Evolutionary conservation across 2,888 invertebrate species (phyloP).

Genomic region (Gandaritis pyraliata): DNA sequence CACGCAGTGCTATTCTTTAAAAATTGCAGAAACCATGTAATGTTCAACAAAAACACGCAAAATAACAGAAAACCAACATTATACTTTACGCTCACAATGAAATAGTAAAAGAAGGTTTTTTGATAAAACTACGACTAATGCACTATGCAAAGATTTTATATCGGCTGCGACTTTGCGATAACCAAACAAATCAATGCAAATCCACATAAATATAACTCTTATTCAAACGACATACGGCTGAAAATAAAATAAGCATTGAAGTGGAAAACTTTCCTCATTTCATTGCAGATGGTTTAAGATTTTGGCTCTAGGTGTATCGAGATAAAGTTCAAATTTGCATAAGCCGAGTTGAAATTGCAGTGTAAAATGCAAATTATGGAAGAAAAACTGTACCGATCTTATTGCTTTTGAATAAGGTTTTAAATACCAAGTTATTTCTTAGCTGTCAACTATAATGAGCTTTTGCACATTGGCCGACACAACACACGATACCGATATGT

Average conservation of each 20-base stretch:
- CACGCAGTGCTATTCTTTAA: background rate
- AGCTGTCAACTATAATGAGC: background rate
- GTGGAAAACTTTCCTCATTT: slow-evolving; percentile 16
- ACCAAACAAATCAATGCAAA: background rate
- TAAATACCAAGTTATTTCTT: background rate
- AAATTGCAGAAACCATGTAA: too few relatives aligned
- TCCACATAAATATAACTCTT: slow-evolving; percentile 6
- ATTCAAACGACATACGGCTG: slow-evolving; percentile 2
- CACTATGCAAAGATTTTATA: slow-evolving; percentile 14
- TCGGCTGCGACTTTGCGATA: slow-evolving; percentile 3
- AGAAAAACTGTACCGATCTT: background rate
- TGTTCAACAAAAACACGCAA: background rate
- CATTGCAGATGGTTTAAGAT: background rate
- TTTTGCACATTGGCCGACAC: too few relatives aligned
- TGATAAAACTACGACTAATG: slow-evolving; percentile 13
- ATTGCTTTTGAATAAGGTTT: slow-evolving; percentile 5
- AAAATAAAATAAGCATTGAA: slow-evolving; percentile 12
- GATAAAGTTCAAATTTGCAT: slow-evolving; percentile 22
- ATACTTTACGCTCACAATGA: slow-evolving; percentile 11
- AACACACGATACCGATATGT: too few relatives aligned
- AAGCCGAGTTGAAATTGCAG: slow-evolving; percentile 9
- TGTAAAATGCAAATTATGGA: slow-evolving; percentile 7
- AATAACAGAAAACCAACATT: background rate
- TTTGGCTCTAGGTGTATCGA: slow-evolving; percentile 10
- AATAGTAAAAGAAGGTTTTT: background rate